Conservation (phyloP, 1,140 invertebrate species). For the Pteromalus puparum region DNA sequence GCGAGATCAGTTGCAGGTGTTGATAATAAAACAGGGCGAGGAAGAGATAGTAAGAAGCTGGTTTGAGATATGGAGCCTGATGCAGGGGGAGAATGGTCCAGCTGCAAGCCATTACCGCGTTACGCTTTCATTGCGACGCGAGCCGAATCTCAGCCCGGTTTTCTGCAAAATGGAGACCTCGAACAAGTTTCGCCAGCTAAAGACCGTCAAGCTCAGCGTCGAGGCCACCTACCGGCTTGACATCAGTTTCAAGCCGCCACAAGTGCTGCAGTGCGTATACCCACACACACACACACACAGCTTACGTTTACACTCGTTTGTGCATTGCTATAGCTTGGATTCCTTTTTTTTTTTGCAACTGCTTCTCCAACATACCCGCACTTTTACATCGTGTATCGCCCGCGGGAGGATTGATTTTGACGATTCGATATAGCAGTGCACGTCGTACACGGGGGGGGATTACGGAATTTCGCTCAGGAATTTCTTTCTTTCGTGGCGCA, state of each 20-base stretch:
- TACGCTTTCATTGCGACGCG: constrained; percentile 72
- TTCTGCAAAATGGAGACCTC: constrained; percentile 76
- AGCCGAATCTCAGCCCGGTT: constrained; percentile 72
- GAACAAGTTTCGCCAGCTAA: constrained; percentile 72
- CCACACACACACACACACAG: no score
- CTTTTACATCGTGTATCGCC: no score
- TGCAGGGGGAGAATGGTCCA: constrained; percentile 66
- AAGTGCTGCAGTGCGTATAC: constrained; percentile 74
- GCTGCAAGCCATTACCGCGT: constrained; percentile 70
- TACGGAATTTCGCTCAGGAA: no score
- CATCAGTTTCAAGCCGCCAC: constrained; percentile 76
- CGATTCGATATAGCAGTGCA: no score
- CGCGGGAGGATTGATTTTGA: no score
- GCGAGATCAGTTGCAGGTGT: neutral
- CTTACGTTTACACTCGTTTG: neutral
- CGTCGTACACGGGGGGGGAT: no score
- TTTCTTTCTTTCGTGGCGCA: no score
- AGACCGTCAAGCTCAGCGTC: constrained; percentile 75
- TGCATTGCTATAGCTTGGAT: no score
- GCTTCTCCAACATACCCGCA: no score
- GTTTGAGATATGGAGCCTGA: constrained; percentile 64
- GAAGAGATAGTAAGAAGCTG: neutral
- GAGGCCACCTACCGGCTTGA: constrained; percentile 74
- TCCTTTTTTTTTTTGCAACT: no score
- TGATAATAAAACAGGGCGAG: neutral